Conservation (phyloP, 2,113 vertebrate species). For the Alethe castanea region DNA sequence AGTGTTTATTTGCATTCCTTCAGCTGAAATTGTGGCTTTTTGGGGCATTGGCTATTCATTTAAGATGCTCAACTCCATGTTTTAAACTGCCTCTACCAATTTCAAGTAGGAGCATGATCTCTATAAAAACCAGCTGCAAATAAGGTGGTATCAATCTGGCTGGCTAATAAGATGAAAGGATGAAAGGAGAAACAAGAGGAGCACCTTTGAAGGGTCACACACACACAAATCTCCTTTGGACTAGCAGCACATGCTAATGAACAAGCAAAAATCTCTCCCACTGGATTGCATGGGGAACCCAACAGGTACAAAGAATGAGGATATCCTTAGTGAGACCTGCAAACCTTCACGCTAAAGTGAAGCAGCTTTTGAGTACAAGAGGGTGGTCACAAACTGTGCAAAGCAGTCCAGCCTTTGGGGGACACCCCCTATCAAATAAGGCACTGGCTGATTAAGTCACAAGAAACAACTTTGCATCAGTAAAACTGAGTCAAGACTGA, state of each 20-base stretch:
- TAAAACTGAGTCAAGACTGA: not conserved
- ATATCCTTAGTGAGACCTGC: not conserved
- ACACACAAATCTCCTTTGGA: not conserved
- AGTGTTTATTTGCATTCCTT: slow-evolving; percentile 2
- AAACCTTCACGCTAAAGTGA: not conserved
- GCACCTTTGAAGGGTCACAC: not conserved
- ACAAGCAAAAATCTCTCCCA: not conserved
- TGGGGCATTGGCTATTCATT: not conserved
- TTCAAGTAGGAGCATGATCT: not conserved
- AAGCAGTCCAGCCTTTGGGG: not conserved
- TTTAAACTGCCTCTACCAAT: not conserved
- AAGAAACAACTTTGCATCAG: not conserved
- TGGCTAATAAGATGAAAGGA: not conserved
- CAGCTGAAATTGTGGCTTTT: not conserved
- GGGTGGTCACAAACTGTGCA: not conserved
- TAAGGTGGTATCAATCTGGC: not conserved
- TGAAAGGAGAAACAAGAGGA: not conserved
- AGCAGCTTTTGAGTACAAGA: not conserved
- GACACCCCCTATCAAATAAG: not conserved
- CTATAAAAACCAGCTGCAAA: not conserved
- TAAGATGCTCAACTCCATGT: not conserved
- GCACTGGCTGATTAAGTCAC: not conserved
- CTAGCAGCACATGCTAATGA: not conserved
- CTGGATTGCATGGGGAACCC: not conserved
- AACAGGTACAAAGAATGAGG: not conserved